Evolutionary conservation across 1,140 invertebrate species (phyloP), one percentile per base, ranked within the genome.

Genomic region (Plodia interpunctella): DNA sequence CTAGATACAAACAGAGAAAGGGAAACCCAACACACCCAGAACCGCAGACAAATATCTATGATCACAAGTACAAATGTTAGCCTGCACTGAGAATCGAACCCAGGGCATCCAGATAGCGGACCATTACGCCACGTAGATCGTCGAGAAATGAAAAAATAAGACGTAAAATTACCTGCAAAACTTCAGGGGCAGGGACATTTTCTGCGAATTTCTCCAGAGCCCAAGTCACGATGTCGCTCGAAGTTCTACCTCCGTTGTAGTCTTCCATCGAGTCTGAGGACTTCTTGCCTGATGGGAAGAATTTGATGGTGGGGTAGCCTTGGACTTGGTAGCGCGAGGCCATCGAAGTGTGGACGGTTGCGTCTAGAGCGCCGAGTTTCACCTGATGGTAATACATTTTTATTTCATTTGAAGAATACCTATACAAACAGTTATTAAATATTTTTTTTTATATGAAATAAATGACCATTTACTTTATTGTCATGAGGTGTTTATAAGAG

Each of bases 301-400:
- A 94, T 90, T 99, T 99, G 63, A 99, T 99, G 8, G 98, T 99
- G 9, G 98, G 98, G 90, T 98, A 99, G 0, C 98, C 98, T 72
- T 95, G 93, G 32, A 99, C 94, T 65, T 93, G 92, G 80, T 95
- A 97, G 69, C 94, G 90, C 58, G 91, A 90, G 0, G 95, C 96
- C 90, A 96, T 97, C 4, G 90, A 77, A 63, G 93, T 93, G 86
- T 99, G 93, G 0, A 96, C 96, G 10, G 98, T 99, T 0, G 98
- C 98, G 92, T 99, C 99, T 0, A 99, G 75, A 38, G 98, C 97
- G 62, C 98, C 98, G 15, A 99, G 81, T 91, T 99, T 99, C 2
- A 98, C 92, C 91, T 94, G 67, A 38, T 20, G 13, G 15, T 44
- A 15, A 15, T 38, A 38, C n/a, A 2, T 44, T 15, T 15, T 44